Percentiles rank a stretch among this genome's conserved stretches.
Evolutionary conservation across 2,797 vertebrate species (phyloP).

Genomic region (Melopsittacus undulatus): DNA sequence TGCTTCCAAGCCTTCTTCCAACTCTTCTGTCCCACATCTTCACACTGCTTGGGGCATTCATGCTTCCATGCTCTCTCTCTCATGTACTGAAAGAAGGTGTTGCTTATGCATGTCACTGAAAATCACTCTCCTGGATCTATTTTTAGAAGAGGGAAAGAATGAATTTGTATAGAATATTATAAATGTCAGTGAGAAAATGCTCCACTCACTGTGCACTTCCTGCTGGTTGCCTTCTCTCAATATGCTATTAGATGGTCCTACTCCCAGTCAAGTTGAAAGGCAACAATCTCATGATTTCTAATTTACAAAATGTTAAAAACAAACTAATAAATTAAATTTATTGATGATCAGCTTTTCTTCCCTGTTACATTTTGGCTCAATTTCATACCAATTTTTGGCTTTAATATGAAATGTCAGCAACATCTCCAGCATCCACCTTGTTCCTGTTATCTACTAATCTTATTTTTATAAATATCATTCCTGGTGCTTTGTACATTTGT

Average conservation of each 20-base stretch:
- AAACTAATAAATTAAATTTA: neutral
- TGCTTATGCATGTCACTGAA: neutral
- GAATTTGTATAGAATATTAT: neutral
- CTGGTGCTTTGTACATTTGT: neutral
- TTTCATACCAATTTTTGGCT: neutral
- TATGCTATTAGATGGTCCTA: neutral
- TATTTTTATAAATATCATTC: neutral
- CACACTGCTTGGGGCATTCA: rapidly evolving
- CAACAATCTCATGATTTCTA: neutral
- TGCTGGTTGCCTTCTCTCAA: neutral
- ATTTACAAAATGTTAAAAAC: neutral
- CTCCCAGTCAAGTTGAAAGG: neutral
- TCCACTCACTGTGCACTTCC: neutral
- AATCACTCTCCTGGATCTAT: rapidly evolving
- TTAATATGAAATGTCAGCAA: neutral
- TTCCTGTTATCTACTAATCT: neutral
- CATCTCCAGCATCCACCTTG: neutral
- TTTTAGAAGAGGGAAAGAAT: neutral
- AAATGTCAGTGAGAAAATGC: neutral
- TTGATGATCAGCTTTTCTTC: neutral
- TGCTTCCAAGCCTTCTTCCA: neutral
- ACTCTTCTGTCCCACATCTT: neutral
- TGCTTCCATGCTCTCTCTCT: neutral
- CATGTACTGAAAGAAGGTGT: neutral
- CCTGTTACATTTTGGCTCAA: neutral